Conservation (phyloP, 2,113 vertebrate species). For the Notothenia coriiceps region DNA sequence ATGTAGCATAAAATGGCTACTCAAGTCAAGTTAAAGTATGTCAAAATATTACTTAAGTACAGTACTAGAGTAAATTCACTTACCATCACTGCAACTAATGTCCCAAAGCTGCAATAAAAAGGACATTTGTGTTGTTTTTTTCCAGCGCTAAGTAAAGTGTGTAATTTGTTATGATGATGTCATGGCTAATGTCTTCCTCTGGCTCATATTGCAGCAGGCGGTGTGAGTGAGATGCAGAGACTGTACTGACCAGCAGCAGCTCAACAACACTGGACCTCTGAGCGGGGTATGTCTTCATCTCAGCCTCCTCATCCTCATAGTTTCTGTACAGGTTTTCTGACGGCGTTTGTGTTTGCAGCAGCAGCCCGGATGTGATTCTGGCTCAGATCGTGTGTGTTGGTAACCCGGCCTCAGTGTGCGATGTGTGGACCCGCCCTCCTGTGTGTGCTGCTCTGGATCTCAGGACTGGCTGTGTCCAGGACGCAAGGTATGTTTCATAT, state of each 20-base stretch:
- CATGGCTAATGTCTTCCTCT: constrained; percentile 34
- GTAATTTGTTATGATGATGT: neutral
- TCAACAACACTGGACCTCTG: constrained; percentile 34
- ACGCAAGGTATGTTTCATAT: constrained; percentile 41
- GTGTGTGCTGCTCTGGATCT: constrained; percentile 62
- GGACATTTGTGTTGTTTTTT: too few species aligned
- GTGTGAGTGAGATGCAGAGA: constrained; percentile 37
- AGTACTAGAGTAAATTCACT: too few species aligned
- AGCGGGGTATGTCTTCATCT: constrained; percentile 11
- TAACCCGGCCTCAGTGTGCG: constrained; percentile 19
- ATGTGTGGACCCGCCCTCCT: constrained; percentile 59
- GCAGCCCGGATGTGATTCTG: constrained; percentile 46
- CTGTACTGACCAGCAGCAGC: constrained; percentile 40
- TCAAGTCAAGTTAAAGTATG: too few species aligned
- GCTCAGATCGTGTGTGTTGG: constrained; percentile 17
- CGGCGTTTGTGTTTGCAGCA: constrained; percentile 31
- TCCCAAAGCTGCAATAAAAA: neutral
- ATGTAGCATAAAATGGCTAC: too few species aligned
- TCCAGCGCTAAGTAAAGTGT: neutral
- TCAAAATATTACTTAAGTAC: too few species aligned
- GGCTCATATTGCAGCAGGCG: constrained; percentile 32
- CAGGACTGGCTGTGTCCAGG: constrained; percentile 16
- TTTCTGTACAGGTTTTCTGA: neutral
- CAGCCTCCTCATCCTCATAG: neutral
- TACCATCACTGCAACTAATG: too few species aligned